These are phyloP conservation scores for Platynereis dumerilii DNA, from an alignment of 2,888 invertebrate genomes.

Conservation along the genomic window DNA sequence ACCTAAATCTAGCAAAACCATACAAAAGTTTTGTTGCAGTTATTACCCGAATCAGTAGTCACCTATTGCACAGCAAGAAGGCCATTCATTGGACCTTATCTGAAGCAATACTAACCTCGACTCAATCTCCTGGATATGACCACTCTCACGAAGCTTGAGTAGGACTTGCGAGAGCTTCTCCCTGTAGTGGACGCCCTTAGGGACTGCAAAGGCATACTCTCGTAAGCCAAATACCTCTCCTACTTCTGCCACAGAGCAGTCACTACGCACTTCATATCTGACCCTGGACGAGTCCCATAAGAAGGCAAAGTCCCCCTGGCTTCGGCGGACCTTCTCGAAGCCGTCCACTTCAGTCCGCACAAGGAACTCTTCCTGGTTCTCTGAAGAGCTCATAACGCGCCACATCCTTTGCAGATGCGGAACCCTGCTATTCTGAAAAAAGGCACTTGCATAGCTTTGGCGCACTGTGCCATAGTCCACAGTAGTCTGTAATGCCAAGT, in stretches of 20 bases:
- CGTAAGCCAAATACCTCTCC: constrained; percentile 58
- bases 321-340: constrained; percentile 42
- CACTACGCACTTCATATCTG: constrained; percentile 50
- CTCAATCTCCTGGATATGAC: constrained; percentile 52
- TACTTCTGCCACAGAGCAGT: constrained; percentile 70
- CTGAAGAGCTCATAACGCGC: constrained; percentile 52
- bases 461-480: constrained; percentile 60
- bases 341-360: constrained; percentile 50
- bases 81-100: too few relatives aligned
- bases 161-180: constrained; percentile 57
- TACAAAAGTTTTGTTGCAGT: too few relatives aligned
- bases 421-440: constrained; percentile 58
- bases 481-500: constrained; percentile 56
- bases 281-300: constrained; percentile 61
- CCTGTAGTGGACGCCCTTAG: constrained; percentile 55
- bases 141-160: constrained; percentile 51
- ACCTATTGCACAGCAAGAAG: too few relatives aligned
- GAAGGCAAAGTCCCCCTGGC: constrained; percentile 52
- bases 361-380: constrained; percentile 49
- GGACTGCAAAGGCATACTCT: constrained; percentile 57
- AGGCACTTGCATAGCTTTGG: constrained; percentile 55
- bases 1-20: too few relatives aligned
- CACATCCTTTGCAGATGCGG: constrained; percentile 58
- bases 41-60: too few relatives aligned
- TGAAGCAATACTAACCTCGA: constrained; percentile 48